Base-by-base conservation (phyloP, 2,113 vertebrate genomes). In the Sinocyclocheilus grahami region DNA sequence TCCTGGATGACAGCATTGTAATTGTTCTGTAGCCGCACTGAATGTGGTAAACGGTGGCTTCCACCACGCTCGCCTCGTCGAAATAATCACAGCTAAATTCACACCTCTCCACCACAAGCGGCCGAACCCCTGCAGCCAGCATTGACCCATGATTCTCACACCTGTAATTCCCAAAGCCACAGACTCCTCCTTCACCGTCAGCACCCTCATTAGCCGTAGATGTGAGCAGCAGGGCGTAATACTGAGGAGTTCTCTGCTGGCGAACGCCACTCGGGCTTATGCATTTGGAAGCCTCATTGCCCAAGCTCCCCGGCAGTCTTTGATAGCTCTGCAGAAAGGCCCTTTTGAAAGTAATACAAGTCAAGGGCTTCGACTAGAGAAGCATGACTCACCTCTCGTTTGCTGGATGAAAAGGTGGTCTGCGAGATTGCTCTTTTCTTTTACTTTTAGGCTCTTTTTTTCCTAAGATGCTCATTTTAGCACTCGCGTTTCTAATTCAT, bases 351-450 rank as follows among this genome's bases (percentile, higher is more conserved):
- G 87, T 76, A 86, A 87, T 84, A 67, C 86, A 87, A 88, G 86
- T 85, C 87, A 79, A 87, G 90, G 84, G 85, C 83, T 91, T 89
- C 86, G 85, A 58, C 74, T 83, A 80, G 83, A 88, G 89, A 83
- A 84, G 82, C 89, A 87, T 90, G 86, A 90, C 87, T 91, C 88
- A 88, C 91, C 87, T 90, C 86, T 89, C 71, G 55, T 86, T 86
- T 83, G 53, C 78, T 30, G 16, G 71, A 88, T 86, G 86, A 86
- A 86, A 89, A 89, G 86, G 83, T 89, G 87, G 82, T 85, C 63
- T 65, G 65, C 27, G 82, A 85, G 86, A 84, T 89, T 88, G 86
- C 83, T 30, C 46, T 58, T 88, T 77, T 88, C 78, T 82, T 80
- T 84, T 87, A 33, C 30, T 33, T 33, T 33, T 33, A 33, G 30